Evolutionary conservation across 2,888 invertebrate species (phyloP).

Genomic region (Aethes cnicana): DNA sequence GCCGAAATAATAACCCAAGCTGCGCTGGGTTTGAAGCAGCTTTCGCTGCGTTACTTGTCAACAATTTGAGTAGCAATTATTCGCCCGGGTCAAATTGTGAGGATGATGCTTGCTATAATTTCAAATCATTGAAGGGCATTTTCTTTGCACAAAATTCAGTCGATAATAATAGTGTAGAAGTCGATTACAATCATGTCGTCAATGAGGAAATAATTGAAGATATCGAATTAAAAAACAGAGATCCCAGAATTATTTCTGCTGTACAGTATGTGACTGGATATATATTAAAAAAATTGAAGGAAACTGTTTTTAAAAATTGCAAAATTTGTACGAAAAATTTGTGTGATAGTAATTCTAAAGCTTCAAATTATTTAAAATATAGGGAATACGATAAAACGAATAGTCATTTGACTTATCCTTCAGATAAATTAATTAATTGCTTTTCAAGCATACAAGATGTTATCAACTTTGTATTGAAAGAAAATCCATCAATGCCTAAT

Average conservation of each 20-base stretch:
- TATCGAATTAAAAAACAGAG: background rate
- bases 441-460: background rate
- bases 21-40: constrained; percentile 17
- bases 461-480: background rate
- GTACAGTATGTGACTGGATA: background rate
- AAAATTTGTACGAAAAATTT: background rate
- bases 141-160: background rate
- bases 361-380: background rate
- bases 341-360: background rate
- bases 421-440: background rate
- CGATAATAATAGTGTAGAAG: background rate
- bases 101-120: background rate
- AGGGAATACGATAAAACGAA: background rate
- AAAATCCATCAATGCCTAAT: background rate
- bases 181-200: background rate
- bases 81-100: background rate
- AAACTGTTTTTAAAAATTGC: background rate
- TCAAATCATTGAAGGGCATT: background rate
- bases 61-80: background rate
- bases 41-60: constrained; percentile 5
- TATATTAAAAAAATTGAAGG: background rate
- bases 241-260: background rate
- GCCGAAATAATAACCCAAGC: constrained; percentile 6
- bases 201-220: background rate
- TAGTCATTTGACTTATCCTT: background rate